Base-by-base conservation (phyloP, 2,888 invertebrate species). In the Cantharis lateralis region DNA sequence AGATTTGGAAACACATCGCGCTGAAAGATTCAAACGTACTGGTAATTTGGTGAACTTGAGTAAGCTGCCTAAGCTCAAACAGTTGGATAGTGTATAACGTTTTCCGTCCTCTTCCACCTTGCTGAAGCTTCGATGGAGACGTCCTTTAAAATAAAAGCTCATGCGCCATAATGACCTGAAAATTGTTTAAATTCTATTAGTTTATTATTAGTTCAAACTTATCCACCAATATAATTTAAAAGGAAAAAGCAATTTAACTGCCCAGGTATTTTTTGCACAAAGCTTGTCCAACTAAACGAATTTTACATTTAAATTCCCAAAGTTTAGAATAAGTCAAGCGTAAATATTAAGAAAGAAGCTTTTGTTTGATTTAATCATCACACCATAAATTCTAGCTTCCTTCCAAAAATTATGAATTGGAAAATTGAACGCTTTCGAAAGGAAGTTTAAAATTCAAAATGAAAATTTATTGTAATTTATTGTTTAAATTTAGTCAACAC, bases 21-120 rank as follows among this genome's bases (percentile, higher is more conserved):
- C 24, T 20, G 64, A 66, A 66, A 66, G 64, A 20, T 66, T 66
- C 18, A 66, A 66, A 18, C 64, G 64, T 66, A 66, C 64, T 66
- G 64, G 20, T 66, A 66, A 66, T 20, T 66, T 66, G 18, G 64
- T 24, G 64, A 66, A 66, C 64, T 66, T 66, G 64, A 66, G 24
- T 66, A 66, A 66, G 64, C 64, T 66, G 18, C 24, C 64, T 66
- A 66, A 66, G 64, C 64, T 66, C 64, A 66, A 66, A 66, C 64
- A 16, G 64, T 66, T 66, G 24, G 64, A 66, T 66, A 66, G 64
- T 20, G 64, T 66, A 24, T 66, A 66, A 24, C 64, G 18, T 20
- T 20, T 15, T 66, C 64, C 16, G 2, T 66, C 64, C 24, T 20
- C 24, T 15, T 20, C 16, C 13, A 9, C 3, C 64, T n/a, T 13